These are phyloP conservation scores for Cheilosia urbana DNA, from an alignment of 2,888 invertebrate genomes.

Conservation along the genomic window DNA sequence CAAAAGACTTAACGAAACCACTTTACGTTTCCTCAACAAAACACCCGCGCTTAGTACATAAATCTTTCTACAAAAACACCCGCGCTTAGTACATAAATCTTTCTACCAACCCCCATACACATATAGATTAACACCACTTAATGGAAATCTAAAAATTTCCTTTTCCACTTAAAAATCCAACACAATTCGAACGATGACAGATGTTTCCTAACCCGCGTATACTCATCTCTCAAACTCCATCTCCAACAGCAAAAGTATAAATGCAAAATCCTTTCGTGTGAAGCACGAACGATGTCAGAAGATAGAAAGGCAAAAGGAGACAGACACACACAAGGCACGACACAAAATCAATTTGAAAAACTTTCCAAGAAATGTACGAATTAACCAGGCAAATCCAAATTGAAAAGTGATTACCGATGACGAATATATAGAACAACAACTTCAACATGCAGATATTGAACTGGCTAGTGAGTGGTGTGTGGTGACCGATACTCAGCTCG, in stretches of 20 bases:
- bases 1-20: too few species aligned
- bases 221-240: slow-evolving; percentile 22
- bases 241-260: slow-evolving; percentile 6
- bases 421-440: not conserved
- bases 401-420: slow-evolving; percentile 65
- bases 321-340: not conserved
- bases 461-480: not conserved
- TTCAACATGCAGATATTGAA: not conserved
- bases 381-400: slow-evolving; percentile 65
- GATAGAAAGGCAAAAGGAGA: slow-evolving; percentile 1
- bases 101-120: not conserved
- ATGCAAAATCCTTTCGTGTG: not conserved
- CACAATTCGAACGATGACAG: slow-evolving; percentile 25
- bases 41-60: not conserved
- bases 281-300: slow-evolving; percentile 2
- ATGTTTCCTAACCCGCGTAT: slow-evolving; percentile 30
- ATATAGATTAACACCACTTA: not conserved
- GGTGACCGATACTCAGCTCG: slow-evolving; percentile 20
- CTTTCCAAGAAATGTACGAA: slow-evolving; percentile 49
- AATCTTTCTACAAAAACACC: not conserved
- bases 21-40: not conserved
- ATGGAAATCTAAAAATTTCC: slow-evolving; percentile 22
- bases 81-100: not conserved
- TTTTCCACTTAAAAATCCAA: not conserved
- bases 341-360: slow-evolving; percentile 12